These are phyloP conservation scores for Drosophila recens DNA, from an alignment of 2,888 invertebrate species.

Conservation along the genomic window DNA sequence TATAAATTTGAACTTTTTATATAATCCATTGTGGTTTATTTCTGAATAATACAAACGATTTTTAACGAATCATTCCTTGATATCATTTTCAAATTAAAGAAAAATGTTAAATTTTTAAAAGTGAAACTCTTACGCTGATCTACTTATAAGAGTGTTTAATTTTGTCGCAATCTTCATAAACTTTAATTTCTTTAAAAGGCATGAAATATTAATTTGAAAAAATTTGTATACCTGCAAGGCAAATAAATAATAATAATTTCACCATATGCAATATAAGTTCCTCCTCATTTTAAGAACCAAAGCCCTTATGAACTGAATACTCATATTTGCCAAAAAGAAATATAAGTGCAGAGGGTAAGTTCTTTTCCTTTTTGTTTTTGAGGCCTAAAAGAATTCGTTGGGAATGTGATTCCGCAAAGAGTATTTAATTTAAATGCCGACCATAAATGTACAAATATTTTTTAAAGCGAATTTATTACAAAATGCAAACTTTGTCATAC, in stretches of 20 bases:
- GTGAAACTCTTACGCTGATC: too few relatives aligned
- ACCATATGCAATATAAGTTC: background rate
- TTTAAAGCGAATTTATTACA: slow-evolving; percentile 69
- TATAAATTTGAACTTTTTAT: slow-evolving; percentile 17
- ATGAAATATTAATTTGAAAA: background rate
- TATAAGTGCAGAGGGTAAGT: background rate
- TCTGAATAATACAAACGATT: background rate
- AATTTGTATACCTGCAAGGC: background rate
- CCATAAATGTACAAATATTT: slow-evolving; percentile 66
- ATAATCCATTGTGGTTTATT: slow-evolving; percentile 6
- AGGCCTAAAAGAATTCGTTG: background rate
- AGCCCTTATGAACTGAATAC: background rate
- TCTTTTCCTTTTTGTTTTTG: background rate
- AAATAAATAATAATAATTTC: background rate
- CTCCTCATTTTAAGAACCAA: background rate
- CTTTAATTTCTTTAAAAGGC: background rate
- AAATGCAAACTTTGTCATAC: slow-evolving; percentile 71
- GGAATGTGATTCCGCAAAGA: slow-evolving; percentile 18
- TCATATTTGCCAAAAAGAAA: slow-evolving; percentile 1
- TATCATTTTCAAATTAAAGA: too few relatives aligned
- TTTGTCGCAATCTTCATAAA: too few relatives aligned
- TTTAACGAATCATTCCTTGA: too few relatives aligned
- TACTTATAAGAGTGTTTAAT: too few relatives aligned
- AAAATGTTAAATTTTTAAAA: too few relatives aligned
- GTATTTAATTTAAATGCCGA: slow-evolving; percentile 70